A percentile compares a stretch with the other conserved stretches of the same genome.
These are phyloP conservation scores for Archocentrus centrarchus DNA, from an alignment of 2,113 vertebrate genomes.

Conservation along the genomic window DNA sequence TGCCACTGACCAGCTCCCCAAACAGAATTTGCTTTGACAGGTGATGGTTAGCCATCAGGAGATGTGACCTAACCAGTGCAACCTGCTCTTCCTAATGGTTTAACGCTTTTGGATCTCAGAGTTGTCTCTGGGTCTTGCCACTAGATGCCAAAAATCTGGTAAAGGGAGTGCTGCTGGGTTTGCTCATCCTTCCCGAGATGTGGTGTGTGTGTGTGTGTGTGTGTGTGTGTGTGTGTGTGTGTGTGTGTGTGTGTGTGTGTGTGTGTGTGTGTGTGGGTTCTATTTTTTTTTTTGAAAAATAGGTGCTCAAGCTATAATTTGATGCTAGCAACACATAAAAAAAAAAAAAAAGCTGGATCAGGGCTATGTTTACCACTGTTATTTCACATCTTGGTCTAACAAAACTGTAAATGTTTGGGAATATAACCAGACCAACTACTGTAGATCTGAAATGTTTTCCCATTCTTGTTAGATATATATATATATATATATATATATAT, in stretches of 20 bases:
- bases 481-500: too few species aligned
- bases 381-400: neutral
- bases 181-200: neutral
- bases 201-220: neutral
- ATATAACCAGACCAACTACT: neutral
- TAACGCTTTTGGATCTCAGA: neutral
- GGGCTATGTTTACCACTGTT: neutral
- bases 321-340: neutral
- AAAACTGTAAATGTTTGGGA: neutral
- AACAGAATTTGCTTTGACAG: neutral
- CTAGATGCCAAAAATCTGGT: rapidly evolving
- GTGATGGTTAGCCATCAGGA: neutral
- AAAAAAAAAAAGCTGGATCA: neutral
- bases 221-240: neutral
- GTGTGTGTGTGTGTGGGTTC: too few species aligned
- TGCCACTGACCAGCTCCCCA: neutral
- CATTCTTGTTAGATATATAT: too few species aligned
- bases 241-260: neutral
- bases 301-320: neutral
- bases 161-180: rapidly evolving
- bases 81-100: neutral
- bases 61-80: neutral
- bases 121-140: neutral
- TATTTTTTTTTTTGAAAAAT: rapidly evolving
- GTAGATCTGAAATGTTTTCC: neutral